Base-by-base conservation (phyloP, 2,113 vertebrate genomes). In the Alces alces region DNA sequence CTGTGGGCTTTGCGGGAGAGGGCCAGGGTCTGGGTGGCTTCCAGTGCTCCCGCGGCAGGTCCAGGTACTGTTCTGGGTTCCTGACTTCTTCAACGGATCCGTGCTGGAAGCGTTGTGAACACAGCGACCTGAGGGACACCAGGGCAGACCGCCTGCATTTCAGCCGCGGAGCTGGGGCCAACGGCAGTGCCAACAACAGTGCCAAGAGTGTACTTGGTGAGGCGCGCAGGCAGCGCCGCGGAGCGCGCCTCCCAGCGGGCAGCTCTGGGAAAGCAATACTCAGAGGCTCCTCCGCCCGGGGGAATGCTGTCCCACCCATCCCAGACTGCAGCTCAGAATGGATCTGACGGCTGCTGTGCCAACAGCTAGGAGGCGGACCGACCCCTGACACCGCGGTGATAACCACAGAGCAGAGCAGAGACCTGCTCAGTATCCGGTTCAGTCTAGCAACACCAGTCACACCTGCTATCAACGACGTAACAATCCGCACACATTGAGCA, bases 381-480 rank as follows among this genome's bases (percentile, higher is more conserved):
- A 50, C 7, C 45, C 28, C 45, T 19, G 16, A 50, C 50, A 19
- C 14, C 0, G 0, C 1, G 2, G 76, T 79, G 27, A 30, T 30
- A 28, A 45, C 27, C 28, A 47, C 43, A 28, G 43, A 47, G 36
- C 36, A 39, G 8, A 25, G 52, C 21, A 66, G 17, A 66, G 64
- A 73, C 21, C 21, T 39, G 21, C 66, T 39, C 66, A 39, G 21
- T 39, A 25, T 39, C 21, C 36, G 13, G 5, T 73, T 39, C 11
- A 73, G 19, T 36, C 66, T n/a, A n/a, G n/a, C n/a, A n/a, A n/a
- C n/a, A n/a, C n/a, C n/a, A n/a, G 19, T 36, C 66, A 43, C 36
- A 25, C 6, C 70, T 76, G 36, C 70, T 27, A 43, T 43, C 21
- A 39, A 43, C 1, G 21, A 43, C 11, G 13, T 25, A 73, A 76